Conservation (phyloP, 2,888 invertebrate genomes). For the Spodoptera picta region DNA sequence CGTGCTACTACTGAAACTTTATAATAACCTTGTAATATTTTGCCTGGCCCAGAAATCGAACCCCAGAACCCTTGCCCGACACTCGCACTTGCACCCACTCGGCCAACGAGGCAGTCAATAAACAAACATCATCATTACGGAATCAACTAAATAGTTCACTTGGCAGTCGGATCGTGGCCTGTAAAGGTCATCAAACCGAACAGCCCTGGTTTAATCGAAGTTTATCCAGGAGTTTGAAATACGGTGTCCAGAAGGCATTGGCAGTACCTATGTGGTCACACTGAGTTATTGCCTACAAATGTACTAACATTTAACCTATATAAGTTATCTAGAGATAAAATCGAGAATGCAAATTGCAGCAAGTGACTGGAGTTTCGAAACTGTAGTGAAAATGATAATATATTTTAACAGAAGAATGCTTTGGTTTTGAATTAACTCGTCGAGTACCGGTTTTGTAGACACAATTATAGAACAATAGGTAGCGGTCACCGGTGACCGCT, state of each 20-base stretch:
- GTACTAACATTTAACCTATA: constrained; percentile 15
- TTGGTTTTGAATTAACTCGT: no score
- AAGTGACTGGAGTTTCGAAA: constrained; percentile 13
- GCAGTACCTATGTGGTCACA: constrained; percentile 44
- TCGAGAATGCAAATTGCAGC: constrained; percentile 28
- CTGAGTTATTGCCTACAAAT: constrained; percentile 43
- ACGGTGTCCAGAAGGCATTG: constrained; percentile 59
- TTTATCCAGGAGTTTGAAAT: constrained; percentile 68
- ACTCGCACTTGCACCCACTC: no score
- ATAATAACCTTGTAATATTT: no score
- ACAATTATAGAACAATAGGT: no score
- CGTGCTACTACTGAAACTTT: no score
- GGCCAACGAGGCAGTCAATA: no score
- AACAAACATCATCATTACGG: no score
- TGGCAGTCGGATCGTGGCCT: constrained; percentile 54
- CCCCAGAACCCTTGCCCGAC: no score
- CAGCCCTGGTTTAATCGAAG: constrained; percentile 65
- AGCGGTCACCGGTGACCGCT: no score
- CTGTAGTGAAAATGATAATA: constrained; percentile 3
- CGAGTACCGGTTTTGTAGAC: no score
- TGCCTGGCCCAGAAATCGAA: no score
- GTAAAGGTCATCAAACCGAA: constrained; percentile 34
- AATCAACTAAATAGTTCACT: not conserved
- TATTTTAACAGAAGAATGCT: no score
- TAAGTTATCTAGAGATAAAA: constrained; percentile 30